phyloP scores from a whole-genome alignment of 2,888 invertebrate genomes.

The Dichetophora obliterata region DNA sequence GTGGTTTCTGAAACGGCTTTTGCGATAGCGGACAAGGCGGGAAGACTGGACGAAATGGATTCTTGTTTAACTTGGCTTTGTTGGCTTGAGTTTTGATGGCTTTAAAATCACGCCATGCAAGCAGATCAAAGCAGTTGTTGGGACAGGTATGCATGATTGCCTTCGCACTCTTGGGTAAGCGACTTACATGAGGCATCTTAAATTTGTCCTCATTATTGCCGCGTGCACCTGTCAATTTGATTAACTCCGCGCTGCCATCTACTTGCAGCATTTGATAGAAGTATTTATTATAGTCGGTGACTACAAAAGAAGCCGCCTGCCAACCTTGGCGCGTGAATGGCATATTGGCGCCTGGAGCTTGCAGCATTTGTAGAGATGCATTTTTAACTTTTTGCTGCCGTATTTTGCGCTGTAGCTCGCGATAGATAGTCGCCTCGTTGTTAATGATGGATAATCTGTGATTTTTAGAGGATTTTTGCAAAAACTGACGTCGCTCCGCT shows the following conservation, averaged over 20 bases:
- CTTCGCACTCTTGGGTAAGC: conserved; percentile 9
- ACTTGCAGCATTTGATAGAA: conserved; percentile 65
- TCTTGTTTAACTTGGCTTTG: conserved; percentile 55
- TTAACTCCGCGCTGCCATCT: conserved; percentile 54
- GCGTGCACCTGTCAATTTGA: conserved; percentile 61
- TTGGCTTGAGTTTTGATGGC: conserved; percentile 53
- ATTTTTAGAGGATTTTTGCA: conserved; percentile 65
- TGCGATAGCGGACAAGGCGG: conserved; percentile 67
- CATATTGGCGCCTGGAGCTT: conserved; percentile 57
- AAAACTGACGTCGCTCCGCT: conserved; percentile 71
- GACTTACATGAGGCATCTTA: conserved; percentile 56
- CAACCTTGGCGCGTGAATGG: conserved; percentile 67
- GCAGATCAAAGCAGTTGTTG: conserved; percentile 54
- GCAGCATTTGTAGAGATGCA: conserved; percentile 58
- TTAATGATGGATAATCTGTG: conserved; percentile 68
- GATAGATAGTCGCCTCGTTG: conserved; percentile 67
- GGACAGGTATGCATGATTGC: conserved; percentile 41
- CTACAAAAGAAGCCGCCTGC: conserved; percentile 66
- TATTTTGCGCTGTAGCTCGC: conserved; percentile 64
- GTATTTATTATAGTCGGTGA: conserved; percentile 64
- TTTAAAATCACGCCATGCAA: conserved; percentile 53
- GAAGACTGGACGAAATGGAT: conserved; percentile 55
- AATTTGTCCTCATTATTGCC: conserved; percentile 63
- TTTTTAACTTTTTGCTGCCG: conserved; percentile 62
- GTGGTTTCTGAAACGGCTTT: conserved; percentile 60